Evolutionary conservation across 2,888 invertebrate species (phyloP).

Genomic region (Cenopis cana): DNA sequence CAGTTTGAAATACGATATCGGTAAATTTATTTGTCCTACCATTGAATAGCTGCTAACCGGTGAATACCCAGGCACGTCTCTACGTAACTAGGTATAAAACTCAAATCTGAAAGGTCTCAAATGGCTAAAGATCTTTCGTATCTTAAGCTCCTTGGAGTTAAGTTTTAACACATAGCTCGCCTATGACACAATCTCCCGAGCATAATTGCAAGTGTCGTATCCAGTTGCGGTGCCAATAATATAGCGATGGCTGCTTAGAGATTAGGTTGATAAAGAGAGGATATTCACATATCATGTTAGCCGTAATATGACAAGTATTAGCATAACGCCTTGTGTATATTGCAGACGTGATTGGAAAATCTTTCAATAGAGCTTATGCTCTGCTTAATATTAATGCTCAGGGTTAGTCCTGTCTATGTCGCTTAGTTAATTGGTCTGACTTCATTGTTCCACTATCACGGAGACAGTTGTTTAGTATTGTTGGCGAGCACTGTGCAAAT

Average conservation of each 20-base stretch:
- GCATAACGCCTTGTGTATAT: not conserved
- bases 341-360: not conserved
- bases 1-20: slow-evolving; percentile 40
- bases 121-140: not conserved
- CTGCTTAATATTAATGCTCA: too few relatives aligned
- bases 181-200: slow-evolving; percentile 46
- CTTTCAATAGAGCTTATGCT: not conserved
- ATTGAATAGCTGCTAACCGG: slow-evolving; percentile 35
- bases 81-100: slow-evolving; percentile 19
- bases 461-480: slow-evolving; percentile 26
- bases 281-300: slow-evolving; percentile 6
- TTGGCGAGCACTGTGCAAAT: slow-evolving; percentile 16
- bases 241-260: slow-evolving; percentile 20
- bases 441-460: slow-evolving; percentile 25
- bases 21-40: slow-evolving; percentile 34
- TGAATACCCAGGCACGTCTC: slow-evolving; percentile 37
- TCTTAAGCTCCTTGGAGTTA: slow-evolving; percentile 29
- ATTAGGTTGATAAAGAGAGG: slow-evolving; percentile 26
- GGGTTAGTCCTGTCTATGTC: slow-evolving; percentile 9
- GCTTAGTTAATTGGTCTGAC: slow-evolving; percentile 19
- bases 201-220: slow-evolving; percentile 41
- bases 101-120: slow-evolving; percentile 8
- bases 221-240: slow-evolving; percentile 38
- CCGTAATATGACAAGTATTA: slow-evolving; percentile 6
- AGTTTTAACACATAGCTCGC: slow-evolving; percentile 36